Evolutionary conservation across 2,797 vertebrate genomes (phyloP).

Genomic region (Hyperoplus lanceolatus): DNA sequence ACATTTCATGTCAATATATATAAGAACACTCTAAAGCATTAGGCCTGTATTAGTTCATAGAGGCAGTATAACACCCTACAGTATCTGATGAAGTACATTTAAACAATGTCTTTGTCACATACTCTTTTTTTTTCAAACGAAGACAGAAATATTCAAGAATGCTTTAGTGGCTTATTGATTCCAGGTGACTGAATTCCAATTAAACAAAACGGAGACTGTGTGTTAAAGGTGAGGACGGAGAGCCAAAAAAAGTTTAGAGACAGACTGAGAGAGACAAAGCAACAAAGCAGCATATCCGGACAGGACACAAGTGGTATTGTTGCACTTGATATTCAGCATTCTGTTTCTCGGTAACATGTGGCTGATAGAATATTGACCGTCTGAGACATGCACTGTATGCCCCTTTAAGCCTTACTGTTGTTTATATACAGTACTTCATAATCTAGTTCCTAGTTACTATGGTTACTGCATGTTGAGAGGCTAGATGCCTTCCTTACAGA

Average conservation of each 20-base stretch:
- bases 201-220: neutral
- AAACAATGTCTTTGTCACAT: neutral
- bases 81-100: neutral
- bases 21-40: neutral
- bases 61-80: neutral
- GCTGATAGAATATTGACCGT: constrained; percentile 24
- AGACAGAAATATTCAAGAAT: neutral
- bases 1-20: neutral
- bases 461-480: constrained; percentile 55
- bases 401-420: constrained; percentile 44
- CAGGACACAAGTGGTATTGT: neutral
- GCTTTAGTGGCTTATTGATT: neutral
- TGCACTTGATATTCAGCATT: neutral
- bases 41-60: neutral
- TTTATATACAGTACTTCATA: constrained; percentile 68
- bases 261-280: constrained; percentile 4
- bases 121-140: neutral
- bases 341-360: constrained; percentile 1
- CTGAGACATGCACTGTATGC: constrained; percentile 5
- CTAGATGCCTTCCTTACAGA: constrained; percentile 28
- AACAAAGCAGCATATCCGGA: neutral
- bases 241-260: neutral
- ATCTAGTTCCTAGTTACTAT: constrained; percentile 76
- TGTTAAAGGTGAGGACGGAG: neutral
- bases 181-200: neutral